phyloP scores from a whole-genome alignment of 2,113 vertebrate species.

The Piliocolobus tephrosceles region DNA sequence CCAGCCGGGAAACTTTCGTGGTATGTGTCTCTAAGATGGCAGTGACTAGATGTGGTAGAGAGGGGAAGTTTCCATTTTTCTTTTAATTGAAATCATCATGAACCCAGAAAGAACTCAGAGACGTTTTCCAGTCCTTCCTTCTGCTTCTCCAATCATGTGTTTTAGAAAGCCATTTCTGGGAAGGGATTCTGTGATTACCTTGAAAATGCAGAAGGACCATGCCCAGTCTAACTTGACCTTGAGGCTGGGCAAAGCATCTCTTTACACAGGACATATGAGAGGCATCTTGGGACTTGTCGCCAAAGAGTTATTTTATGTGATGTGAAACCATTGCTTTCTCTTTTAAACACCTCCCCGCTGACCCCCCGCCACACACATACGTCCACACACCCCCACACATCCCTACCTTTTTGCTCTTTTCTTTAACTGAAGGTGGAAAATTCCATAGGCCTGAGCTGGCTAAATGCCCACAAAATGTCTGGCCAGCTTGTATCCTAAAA shows the following conservation, averaged over 20 bases:
- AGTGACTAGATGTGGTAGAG: background rate
- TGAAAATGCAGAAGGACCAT: background rate
- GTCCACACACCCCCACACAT: background rate
- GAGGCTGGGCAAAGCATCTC: conserved; percentile 22
- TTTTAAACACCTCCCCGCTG: background rate
- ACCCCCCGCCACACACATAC: background rate
- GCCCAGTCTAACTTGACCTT: conserved; percentile 40
- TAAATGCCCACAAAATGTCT: conserved; percentile 65
- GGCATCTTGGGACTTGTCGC: background rate
- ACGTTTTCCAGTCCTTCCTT: background rate
- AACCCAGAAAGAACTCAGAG: conserved; percentile 10
- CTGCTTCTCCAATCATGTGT: background rate
- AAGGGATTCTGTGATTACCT: background rate
- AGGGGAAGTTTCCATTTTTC: conserved; percentile 53
- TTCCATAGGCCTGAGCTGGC: conserved; percentile 74
- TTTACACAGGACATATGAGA: background rate
- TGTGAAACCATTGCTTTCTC: background rate
- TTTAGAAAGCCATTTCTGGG: conserved; percentile 47
- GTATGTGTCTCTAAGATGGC: conserved; percentile 11
- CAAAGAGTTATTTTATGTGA: conserved; percentile 28
- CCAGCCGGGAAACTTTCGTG: conserved; percentile 9
- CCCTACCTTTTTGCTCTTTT: conserved; percentile 30
- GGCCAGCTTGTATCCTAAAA: conserved; percentile 68
- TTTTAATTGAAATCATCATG: conserved; percentile 28
- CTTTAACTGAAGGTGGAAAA: conserved; percentile 69